phyloP scores from a whole-genome alignment of 92 coral and sea anemone genomes.

The Porites divaricata region DNA sequence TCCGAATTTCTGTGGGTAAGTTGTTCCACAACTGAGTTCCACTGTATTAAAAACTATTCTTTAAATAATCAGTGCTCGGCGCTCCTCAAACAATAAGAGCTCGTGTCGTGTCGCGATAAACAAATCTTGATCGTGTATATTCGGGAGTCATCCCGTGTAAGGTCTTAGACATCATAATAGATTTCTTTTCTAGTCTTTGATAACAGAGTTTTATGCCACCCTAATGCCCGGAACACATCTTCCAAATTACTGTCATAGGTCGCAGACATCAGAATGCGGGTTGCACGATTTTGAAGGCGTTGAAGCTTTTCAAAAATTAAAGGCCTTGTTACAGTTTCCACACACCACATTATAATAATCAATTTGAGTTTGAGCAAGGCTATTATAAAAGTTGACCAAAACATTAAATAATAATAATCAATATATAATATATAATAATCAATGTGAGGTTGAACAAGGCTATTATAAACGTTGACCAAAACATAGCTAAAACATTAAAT shows the following conservation, averaged over 20 bases:
- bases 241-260: not conserved
- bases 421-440: too few relatives aligned
- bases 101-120: not conserved
- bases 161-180: conserved; percentile 9
- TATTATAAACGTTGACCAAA: too few relatives aligned
- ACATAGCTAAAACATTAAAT: too few relatives aligned
- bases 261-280: not conserved
- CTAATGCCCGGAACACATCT: not conserved
- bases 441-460: too few relatives aligned
- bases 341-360: too few relatives aligned
- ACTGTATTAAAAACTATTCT: not conserved
- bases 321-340: too few relatives aligned
- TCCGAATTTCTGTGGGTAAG: not conserved
- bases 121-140: not conserved
- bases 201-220: conserved; percentile 8
- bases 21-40: not conserved
- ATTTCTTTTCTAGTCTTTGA: not conserved
- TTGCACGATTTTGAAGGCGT: too few relatives aligned
- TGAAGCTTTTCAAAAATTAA: too few relatives aligned
- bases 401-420: too few relatives aligned
- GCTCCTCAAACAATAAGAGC: not conserved
- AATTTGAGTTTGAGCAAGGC: too few relatives aligned
- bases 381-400: too few relatives aligned
- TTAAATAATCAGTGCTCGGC: not conserved
- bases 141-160: not conserved